Conservation (phyloP, 2,888 invertebrate genomes). For the Cheilosia vernalis region DNA sequence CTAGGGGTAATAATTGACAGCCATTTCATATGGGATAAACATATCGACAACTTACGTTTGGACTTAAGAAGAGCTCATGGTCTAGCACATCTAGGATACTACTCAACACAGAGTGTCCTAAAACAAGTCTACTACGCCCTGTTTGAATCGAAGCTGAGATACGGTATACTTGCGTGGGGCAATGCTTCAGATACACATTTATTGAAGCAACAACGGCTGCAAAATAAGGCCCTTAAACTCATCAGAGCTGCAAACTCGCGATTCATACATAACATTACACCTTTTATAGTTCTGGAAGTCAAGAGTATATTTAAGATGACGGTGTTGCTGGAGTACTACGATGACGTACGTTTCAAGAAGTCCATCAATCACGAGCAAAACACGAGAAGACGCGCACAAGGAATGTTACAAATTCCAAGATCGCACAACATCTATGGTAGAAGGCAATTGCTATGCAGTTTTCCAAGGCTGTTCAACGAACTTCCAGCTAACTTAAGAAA, state of each 20-base stretch:
- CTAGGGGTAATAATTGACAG: conserved; percentile 13
- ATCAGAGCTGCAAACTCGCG: not conserved
- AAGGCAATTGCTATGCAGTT: not conserved
- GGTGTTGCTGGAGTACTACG: not conserved
- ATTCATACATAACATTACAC: not conserved
- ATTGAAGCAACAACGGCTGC: not conserved
- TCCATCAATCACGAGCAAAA: not conserved
- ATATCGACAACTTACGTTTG: not conserved
- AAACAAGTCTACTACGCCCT: conserved; percentile 9
- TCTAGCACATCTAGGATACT: conserved; percentile 1
- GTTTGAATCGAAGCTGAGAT: conserved; percentile 7
- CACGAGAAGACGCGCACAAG: not conserved
- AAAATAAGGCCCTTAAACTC: conserved; percentile 1
- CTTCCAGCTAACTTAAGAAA: not conserved
- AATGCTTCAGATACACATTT: conserved; percentile 1
- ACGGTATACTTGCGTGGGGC: conserved; percentile 2
- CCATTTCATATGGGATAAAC: not conserved
- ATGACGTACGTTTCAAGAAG: not conserved
- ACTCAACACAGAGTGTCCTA: not conserved
- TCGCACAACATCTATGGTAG: not conserved
- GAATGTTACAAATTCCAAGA: not conserved
- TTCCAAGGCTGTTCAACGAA: not conserved
- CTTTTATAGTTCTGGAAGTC: not conserved
- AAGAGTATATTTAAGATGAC: not conserved
- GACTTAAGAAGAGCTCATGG: conserved; percentile 15